A percentile compares a stretch with the other conserved stretches of the same genome.
Evolutionary conservation across 2,113 vertebrate genomes (phyloP).

Genomic region (Neogale vison): DNA sequence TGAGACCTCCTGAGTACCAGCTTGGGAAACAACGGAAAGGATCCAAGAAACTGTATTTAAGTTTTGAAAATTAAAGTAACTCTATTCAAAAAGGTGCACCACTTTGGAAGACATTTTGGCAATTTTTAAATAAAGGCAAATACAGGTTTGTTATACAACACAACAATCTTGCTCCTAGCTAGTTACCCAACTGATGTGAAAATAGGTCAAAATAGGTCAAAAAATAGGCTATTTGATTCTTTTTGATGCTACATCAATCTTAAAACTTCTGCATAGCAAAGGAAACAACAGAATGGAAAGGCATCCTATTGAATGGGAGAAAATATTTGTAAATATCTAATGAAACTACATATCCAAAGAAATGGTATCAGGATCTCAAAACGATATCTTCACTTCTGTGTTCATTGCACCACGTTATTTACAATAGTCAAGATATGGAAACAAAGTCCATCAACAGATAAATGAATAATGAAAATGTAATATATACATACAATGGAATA

Average conservation of each 20-base stretch:
- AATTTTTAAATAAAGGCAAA: conserved; percentile 30
- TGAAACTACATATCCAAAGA: too few relatives aligned
- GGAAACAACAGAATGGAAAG: too few relatives aligned
- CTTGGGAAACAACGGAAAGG: not conserved
- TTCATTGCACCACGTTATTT: too few relatives aligned
- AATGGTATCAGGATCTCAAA: too few relatives aligned
- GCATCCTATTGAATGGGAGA: too few relatives aligned
- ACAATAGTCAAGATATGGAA: not conserved
- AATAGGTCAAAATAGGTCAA: too few relatives aligned
- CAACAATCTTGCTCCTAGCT: not conserved
- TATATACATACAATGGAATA: not conserved
- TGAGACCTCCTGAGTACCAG: not conserved
- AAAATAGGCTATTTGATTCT: too few relatives aligned
- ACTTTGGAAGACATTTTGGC: not conserved
- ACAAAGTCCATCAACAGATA: not conserved
- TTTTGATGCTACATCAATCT: too few relatives aligned
- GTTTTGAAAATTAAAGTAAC: not conserved
- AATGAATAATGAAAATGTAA: not conserved
- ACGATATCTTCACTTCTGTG: too few relatives aligned
- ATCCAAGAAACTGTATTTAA: not conserved
- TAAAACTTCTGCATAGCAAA: too few relatives aligned
- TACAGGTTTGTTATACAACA: not conserved
- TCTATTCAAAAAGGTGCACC: not conserved
- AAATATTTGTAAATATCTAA: too few relatives aligned
- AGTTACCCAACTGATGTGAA: not conserved